Conservation (phyloP, 2,888 invertebrate species). For the Stratiomys singularior region DNA sequence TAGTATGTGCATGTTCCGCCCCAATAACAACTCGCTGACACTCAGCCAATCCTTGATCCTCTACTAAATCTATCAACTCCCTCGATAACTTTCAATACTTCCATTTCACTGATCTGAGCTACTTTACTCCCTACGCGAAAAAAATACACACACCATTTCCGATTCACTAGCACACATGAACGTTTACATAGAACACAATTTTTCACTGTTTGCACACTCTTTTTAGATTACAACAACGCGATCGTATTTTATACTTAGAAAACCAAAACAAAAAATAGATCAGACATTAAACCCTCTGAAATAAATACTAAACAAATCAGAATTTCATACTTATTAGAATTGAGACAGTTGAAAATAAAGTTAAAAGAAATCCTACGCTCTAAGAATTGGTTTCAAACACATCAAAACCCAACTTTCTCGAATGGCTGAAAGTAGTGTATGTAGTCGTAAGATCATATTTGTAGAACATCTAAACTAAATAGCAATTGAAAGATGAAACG, state of each 20-base stretch:
- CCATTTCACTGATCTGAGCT: neutral
- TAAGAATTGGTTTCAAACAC: slow-evolving; percentile 38
- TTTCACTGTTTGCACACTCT: slow-evolving; percentile 20
- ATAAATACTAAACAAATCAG: neutral
- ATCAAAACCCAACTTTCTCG: neutral
- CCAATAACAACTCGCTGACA: no score
- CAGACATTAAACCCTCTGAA: neutral
- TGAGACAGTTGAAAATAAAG: neutral
- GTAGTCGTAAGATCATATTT: neutral
- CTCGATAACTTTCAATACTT: neutral
- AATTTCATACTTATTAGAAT: slow-evolving; percentile 10
- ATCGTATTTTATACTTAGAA: slow-evolving; percentile 13
- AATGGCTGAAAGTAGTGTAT: neutral
- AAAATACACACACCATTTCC: neutral
- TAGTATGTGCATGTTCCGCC: no score
- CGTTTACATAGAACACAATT: neutral
- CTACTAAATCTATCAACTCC: no score
- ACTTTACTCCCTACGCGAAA: neutral
- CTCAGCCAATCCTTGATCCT: no score
- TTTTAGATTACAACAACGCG: slow-evolving; percentile 2
- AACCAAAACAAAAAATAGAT: neutral
- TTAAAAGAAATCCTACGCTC: slow-evolving; percentile 15
- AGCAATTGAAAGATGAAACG: neutral
- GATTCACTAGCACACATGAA: slow-evolving; percentile 13
- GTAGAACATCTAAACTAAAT: slow-evolving; percentile 3